phyloP scores from a whole-genome alignment of 2,797 vertebrate genomes.

The Aplochiton taeniatus region DNA sequence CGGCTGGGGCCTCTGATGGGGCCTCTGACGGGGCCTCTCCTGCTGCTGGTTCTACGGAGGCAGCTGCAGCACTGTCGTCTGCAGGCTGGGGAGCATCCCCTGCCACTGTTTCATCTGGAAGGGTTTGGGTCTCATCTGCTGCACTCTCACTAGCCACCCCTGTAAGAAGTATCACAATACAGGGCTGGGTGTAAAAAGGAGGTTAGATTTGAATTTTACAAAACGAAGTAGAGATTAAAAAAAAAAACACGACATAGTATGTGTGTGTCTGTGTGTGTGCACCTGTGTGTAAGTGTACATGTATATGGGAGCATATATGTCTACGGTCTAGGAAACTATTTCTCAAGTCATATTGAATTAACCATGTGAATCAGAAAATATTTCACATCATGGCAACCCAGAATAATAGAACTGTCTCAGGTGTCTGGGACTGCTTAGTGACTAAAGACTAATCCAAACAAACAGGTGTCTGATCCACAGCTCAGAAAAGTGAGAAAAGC shows the following conservation, averaged over 20 bases:
- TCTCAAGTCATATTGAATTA: not conserved
- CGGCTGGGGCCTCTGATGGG: not conserved
- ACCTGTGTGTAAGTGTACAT: not conserved
- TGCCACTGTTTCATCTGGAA: constrained; percentile 61
- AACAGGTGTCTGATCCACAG: constrained; percentile 1
- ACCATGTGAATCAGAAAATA: not conserved
- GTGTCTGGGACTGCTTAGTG: not conserved
- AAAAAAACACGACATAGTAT: not conserved
- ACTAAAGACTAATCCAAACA: constrained; percentile 18
- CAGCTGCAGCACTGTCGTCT: constrained; percentile 22
- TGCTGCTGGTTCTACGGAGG: constrained; percentile 36
- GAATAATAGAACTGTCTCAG: constrained; percentile 3
- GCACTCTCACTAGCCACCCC: constrained; percentile 59
- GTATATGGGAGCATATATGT: not conserved
- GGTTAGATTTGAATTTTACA: not conserved
- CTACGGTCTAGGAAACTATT: no score
- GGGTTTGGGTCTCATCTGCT: constrained; percentile 66
- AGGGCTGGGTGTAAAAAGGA: not conserved
- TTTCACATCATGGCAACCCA: constrained; percentile 6
- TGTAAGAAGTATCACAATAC: constrained; percentile 31
- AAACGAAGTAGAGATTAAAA: not conserved
- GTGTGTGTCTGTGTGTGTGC: not conserved
- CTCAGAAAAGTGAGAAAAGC: not conserved
- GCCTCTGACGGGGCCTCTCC: not conserved
- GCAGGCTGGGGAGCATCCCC: constrained; percentile 25